These are phyloP conservation scores for Daubentonia madagascariensis DNA, from an alignment of 2,113 vertebrate species.

Conservation along the genomic window DNA sequence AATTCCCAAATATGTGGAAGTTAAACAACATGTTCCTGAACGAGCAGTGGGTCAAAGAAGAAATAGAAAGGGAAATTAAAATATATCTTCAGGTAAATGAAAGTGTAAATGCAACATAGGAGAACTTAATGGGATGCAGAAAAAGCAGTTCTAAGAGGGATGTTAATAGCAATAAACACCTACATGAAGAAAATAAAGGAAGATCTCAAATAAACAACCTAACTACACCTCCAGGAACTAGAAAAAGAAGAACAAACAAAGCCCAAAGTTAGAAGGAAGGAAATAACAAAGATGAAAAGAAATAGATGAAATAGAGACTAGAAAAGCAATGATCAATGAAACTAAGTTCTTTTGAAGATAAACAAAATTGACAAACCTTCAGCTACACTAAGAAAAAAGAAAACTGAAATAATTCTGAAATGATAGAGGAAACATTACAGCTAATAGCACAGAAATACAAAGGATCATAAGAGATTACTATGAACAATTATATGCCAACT, in stretches of 20 bases:
- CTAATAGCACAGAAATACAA: not conserved
- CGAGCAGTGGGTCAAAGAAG: not conserved
- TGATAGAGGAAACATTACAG: not conserved
- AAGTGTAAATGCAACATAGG: too few species aligned
- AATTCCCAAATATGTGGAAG: not conserved
- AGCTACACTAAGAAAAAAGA: too few species aligned
- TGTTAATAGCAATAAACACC: too few species aligned
- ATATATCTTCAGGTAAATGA: not conserved
- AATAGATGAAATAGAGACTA: too few species aligned
- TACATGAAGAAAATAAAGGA: not conserved
- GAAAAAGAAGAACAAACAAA: not conserved
- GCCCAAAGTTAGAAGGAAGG: not conserved
- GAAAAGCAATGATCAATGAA: too few species aligned
- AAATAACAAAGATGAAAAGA: not conserved
- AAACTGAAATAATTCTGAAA: not conserved
- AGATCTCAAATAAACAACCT: not conserved
- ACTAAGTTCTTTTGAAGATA: too few species aligned
- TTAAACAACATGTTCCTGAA: not conserved
- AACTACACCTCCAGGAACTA: not conserved
- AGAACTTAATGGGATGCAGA: not conserved
- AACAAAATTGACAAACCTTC: not conserved
- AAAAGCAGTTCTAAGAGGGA: not conserved
- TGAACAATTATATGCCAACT: not conserved
- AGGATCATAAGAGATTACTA: not conserved
- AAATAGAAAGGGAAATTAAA: too few species aligned